Conservation (phyloP, 2,888 invertebrate genomes). For the Colostygia pectinataria region DNA sequence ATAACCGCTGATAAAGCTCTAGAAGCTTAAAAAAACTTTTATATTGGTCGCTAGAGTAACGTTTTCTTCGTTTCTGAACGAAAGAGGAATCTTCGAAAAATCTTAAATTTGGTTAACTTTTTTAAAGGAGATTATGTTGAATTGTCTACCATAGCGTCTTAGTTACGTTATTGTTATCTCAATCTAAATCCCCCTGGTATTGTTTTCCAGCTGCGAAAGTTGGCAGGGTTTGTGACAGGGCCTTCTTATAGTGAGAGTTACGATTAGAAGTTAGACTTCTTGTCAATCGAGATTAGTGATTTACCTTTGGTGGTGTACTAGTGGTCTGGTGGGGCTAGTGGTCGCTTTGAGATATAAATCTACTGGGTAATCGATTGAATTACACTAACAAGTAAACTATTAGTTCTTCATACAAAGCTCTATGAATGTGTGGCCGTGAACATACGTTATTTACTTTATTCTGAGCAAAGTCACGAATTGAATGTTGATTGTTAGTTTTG, state of each 20-base stretch:
- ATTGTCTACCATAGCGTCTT: slow-evolving; percentile 1
- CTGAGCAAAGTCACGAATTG: slow-evolving; percentile 14
- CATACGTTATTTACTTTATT: background rate
- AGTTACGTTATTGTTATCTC: slow-evolving; percentile 4
- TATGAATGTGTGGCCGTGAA: too few relatives aligned
- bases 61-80: slow-evolving; percentile 1
- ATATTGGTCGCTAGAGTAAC: slow-evolving; percentile 3
- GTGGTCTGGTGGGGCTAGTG: background rate
- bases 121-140: slow-evolving; percentile 20
- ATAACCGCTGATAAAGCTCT: too few relatives aligned
- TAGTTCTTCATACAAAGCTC: too few relatives aligned
- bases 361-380: slow-evolving; percentile 43
- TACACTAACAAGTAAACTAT: slow-evolving; percentile 30
- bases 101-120: slow-evolving; percentile 20
- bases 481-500: slow-evolving; percentile 2
- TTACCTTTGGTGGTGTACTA: slow-evolving; percentile 6
- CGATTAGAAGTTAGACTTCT: too few relatives aligned
- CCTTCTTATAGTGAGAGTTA: background rate
- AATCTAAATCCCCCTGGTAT: slow-evolving; percentile 6
- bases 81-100: too few relatives aligned
- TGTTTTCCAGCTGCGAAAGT: slow-evolving; percentile 14
- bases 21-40: too few relatives aligned
- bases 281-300: slow-evolving; percentile 7
- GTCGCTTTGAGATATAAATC: slow-evolving; percentile 41
- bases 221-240: background rate